phyloP scores from a whole-genome alignment of 2,888 invertebrate genomes.

The Acanthopleura granulata region DNA sequence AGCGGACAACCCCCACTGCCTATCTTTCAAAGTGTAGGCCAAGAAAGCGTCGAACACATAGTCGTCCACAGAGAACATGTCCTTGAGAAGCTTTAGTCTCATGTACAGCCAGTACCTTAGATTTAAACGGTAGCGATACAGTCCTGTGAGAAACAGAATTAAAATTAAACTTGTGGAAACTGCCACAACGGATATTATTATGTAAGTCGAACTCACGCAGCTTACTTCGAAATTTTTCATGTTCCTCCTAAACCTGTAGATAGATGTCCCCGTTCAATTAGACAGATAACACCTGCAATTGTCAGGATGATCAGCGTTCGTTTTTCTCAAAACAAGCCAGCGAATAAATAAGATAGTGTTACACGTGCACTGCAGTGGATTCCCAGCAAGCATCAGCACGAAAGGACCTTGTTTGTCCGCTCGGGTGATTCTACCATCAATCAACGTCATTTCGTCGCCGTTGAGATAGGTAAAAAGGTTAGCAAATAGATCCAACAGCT shows the following conservation, averaged over 20 bases:
- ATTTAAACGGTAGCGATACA: neutral
- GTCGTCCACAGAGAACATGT: neutral
- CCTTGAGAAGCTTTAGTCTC: neutral
- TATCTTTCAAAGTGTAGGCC: neutral
- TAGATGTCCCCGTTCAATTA: neutral
- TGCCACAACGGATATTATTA: neutral
- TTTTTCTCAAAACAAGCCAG: neutral
- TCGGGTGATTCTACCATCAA: neutral
- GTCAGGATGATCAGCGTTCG: neutral
- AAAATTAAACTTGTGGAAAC: neutral
- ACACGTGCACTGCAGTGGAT: neutral
- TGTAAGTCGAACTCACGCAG: neutral
- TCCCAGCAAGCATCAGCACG: neutral
- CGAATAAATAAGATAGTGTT: neutral
- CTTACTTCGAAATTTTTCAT: neutral
- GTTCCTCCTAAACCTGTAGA: neutral
- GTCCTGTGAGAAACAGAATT: neutral
- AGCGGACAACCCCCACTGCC: neutral
- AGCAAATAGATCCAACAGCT: neutral
- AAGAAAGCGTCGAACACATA: neutral
- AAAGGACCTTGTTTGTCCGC: neutral
- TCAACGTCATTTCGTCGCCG: neutral
- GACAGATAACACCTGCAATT: neutral
- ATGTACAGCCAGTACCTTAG: neutral
- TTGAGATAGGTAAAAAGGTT: neutral